These are phyloP conservation scores for Montipora sp. DNA, from an alignment of 64 coral and sea anemone genomes.

Conservation along the genomic window DNA sequence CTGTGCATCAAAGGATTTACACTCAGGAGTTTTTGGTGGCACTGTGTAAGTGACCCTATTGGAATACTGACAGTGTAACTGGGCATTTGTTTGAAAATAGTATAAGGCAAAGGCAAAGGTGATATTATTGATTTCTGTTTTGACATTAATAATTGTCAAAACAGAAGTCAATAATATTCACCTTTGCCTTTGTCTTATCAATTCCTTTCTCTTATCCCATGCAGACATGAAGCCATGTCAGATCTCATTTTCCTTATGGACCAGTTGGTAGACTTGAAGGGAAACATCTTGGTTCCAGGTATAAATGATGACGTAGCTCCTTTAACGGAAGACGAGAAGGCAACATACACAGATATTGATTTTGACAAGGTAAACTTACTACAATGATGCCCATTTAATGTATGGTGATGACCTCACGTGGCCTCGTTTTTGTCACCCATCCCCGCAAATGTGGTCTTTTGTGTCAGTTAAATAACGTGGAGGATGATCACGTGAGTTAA, in stretches of 20 bases:
- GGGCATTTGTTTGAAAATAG: too few species aligned
- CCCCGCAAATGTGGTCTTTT: too few species aligned
- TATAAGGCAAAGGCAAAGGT: not conserved
- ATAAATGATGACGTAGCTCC: constrained; percentile 65
- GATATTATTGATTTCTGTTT: not conserved
- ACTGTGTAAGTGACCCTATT: constrained; percentile 64
- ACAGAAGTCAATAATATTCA: not conserved
- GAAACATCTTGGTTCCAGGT: constrained; percentile 81
- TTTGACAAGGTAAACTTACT: constrained; percentile 75
- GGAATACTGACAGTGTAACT: not conserved
- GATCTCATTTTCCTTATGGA: constrained; percentile 79
- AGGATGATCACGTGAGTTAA: too few species aligned
- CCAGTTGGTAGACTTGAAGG: constrained; percentile 77
- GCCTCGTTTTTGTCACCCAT: too few species aligned
- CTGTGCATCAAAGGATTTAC: constrained; percentile 92
- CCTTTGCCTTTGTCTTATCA: not conserved
- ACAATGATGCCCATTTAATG: too few species aligned
- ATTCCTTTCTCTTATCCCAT: not conserved
- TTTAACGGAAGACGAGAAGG: constrained; percentile 73
- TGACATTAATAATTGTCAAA: too few species aligned
- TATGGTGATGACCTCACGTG: too few species aligned
- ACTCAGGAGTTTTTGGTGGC: constrained; percentile 90
- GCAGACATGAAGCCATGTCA: constrained; percentile 93
- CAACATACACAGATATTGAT: constrained; percentile 82
- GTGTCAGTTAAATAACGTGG: too few species aligned